Evolutionary conservation across 92 coral and sea anemone genomes (phyloP).

Genomic region (Parazoanthus atlanticus): DNA sequence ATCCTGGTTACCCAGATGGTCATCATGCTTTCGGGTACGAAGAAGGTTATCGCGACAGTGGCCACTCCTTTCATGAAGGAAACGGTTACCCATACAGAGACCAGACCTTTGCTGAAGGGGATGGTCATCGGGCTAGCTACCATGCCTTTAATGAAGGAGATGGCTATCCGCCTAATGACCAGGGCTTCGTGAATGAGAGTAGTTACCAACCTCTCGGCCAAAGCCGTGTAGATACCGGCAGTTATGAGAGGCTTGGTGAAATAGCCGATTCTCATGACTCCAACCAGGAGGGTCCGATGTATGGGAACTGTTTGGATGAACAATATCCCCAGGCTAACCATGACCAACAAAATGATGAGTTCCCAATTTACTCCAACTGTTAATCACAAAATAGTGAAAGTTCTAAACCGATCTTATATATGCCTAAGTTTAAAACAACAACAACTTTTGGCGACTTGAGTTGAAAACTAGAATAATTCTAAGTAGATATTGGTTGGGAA

Average conservation of each 20-base stretch:
- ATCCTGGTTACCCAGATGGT: not conserved
- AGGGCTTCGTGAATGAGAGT: not conserved
- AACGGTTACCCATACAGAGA: not conserved
- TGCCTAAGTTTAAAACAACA: not conserved
- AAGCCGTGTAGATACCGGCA: not conserved
- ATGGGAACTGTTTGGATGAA: conserved; percentile 7
- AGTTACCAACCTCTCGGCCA: not conserved
- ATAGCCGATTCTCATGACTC: not conserved
- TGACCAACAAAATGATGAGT: not conserved
- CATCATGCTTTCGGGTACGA: not conserved
- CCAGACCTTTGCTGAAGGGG: not conserved
- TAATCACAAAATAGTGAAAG: not conserved
- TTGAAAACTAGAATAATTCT: too few relatives aligned
- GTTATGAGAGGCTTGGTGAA: conserved; percentile 10
- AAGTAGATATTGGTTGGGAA: not conserved
- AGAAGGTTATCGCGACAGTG: not conserved
- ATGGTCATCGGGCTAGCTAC: not conserved
- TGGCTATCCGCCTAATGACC: conserved; percentile 1
- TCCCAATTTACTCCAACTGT: not conserved
- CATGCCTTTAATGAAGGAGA: not conserved
- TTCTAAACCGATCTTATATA: not conserved
- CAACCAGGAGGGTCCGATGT: not conserved
- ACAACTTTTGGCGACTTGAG: not conserved
- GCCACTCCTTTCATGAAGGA: not conserved
- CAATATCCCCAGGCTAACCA: not conserved